Percentiles rank a stretch among this genome's conserved stretches.
Conservation (phyloP, 2,888 invertebrate genomes). For the Leptopilina syphax region DNA sequence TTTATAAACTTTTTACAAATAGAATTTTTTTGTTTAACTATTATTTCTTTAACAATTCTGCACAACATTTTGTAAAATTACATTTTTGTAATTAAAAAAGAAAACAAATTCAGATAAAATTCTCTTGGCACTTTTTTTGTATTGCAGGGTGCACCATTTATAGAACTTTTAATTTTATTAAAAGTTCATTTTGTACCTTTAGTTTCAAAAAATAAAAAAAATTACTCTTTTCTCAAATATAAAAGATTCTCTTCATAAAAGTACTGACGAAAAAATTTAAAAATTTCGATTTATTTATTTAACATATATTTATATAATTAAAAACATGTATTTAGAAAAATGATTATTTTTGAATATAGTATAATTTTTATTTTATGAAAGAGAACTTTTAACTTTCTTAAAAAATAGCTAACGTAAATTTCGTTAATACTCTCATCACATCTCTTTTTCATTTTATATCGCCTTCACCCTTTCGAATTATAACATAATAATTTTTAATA, state of each 20-base stretch:
- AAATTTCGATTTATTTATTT: too few species aligned
- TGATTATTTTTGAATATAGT: not conserved
- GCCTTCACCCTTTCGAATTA: conserved; percentile 11
- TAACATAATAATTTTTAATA: not conserved
- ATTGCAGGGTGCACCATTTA: conserved; percentile 25
- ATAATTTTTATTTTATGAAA: not conserved
- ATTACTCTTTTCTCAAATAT: not conserved
- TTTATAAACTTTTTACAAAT: not conserved
- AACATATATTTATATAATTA: too few species aligned
- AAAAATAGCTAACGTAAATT: conserved; percentile 30
- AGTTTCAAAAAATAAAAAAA: conserved; percentile 9
- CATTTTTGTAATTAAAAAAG: not conserved
- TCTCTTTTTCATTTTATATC: conserved; percentile 15
- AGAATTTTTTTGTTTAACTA: conserved; percentile 1
- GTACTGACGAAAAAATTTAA: not conserved
- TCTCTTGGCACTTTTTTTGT: conserved; percentile 22
- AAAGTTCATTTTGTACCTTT: conserved; percentile 3
- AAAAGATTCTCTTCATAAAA: conserved; percentile 33
- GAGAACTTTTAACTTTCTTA: not conserved
- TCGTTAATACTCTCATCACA: conserved; percentile 29
- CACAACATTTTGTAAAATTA: not conserved
- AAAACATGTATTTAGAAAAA: too few species aligned
- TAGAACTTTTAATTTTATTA: conserved; percentile 18
- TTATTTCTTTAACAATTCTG: conserved; percentile 4
- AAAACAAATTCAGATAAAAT: not conserved